A percentile compares a stretch with the other conserved stretches of the same genome.
phyloP scores from a whole-genome alignment of 2,888 invertebrate species.

The Drosophila lacicola region DNA sequence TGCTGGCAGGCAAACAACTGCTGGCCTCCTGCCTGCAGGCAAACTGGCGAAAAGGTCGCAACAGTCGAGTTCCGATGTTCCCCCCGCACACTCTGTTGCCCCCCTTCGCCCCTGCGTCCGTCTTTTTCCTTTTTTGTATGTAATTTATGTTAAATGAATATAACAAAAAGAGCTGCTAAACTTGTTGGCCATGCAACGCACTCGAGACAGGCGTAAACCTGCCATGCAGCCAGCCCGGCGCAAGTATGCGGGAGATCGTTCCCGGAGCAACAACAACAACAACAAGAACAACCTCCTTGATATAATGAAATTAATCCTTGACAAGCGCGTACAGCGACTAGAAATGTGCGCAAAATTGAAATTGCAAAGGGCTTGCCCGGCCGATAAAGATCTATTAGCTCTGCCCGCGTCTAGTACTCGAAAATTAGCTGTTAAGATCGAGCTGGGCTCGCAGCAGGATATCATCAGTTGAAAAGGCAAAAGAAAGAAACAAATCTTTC shows the following conservation, averaged over 20 bases:
- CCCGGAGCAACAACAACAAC: slow-evolving; percentile 16
- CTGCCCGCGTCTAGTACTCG: slow-evolving; percentile 25
- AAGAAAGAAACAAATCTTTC: slow-evolving; percentile 11
- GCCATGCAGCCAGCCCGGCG: slow-evolving; percentile 51
- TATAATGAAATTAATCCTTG: slow-evolving; percentile 85
- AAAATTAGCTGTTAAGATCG: slow-evolving; percentile 35
- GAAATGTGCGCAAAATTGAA: slow-evolving; percentile 52
- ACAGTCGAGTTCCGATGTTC: slow-evolving; percentile 23
- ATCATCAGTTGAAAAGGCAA: slow-evolving; percentile 21
- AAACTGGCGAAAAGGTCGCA: slow-evolving; percentile 56
- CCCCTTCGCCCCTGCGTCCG: background rate
- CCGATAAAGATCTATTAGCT: slow-evolving; percentile 73
- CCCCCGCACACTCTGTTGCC: background rate
- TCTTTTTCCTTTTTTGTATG: slow-evolving; percentile 62
- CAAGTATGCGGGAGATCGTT: slow-evolving; percentile 81
- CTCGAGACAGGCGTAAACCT: slow-evolving; percentile 76
- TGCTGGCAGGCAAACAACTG: slow-evolving; percentile 54
- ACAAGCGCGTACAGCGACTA: slow-evolving; percentile 71
- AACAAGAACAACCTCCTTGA: slow-evolving; percentile 46
- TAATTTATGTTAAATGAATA: slow-evolving; percentile 83
- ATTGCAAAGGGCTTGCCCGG: slow-evolving; percentile 22
- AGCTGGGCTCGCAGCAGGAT: slow-evolving; percentile 56
- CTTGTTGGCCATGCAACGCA: slow-evolving; percentile 67
- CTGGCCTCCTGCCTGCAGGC: slow-evolving; percentile 53
- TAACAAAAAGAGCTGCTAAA: slow-evolving; percentile 76